Evolutionary conservation across 1,140 invertebrate genomes (phyloP).

Genomic region (Leptopilina boulardi): DNA sequence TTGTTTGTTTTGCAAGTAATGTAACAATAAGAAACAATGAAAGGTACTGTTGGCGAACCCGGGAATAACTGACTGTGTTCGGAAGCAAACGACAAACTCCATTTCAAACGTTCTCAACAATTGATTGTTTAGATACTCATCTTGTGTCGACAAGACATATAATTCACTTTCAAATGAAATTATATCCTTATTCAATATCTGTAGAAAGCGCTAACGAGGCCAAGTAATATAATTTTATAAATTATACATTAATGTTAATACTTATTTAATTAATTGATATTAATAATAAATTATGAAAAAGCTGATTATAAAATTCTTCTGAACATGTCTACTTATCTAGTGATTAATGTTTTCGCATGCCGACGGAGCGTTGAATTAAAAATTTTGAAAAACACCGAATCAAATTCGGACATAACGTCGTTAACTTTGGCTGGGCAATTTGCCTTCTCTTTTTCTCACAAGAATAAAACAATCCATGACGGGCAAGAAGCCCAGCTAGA

Average conservation of each 20-base stretch:
- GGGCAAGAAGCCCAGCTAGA: not conserved
- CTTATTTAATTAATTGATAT: too few species aligned
- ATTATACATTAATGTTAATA: too few species aligned
- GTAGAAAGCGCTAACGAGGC: not conserved
- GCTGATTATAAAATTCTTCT: not conserved
- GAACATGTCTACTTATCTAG: not conserved
- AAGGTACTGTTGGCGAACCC: conserved; percentile 55
- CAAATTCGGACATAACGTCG: conserved; percentile 16
- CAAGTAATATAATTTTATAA: too few species aligned
- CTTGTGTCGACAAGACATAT: not conserved
- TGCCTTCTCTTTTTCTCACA: not conserved
- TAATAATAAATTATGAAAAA: too few species aligned
- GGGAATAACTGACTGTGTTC: not conserved
- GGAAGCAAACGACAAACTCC: conserved; percentile 32
- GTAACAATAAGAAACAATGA: conserved; percentile 62
- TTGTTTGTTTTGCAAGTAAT: conserved; percentile 58
- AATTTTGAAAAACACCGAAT: not conserved
- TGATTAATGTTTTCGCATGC: not conserved
- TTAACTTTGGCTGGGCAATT: conserved; percentile 8
- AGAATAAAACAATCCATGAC: not conserved
- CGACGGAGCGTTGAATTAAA: conserved; percentile 3
- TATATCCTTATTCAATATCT: too few species aligned
- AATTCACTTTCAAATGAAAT: too few species aligned
- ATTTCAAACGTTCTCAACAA: conserved; percentile 36
- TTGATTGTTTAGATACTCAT: conserved; percentile 24